Evolutionary conservation across 2,888 invertebrate species (phyloP).

Genomic region (Aphidoletes aphidimyza): DNA sequence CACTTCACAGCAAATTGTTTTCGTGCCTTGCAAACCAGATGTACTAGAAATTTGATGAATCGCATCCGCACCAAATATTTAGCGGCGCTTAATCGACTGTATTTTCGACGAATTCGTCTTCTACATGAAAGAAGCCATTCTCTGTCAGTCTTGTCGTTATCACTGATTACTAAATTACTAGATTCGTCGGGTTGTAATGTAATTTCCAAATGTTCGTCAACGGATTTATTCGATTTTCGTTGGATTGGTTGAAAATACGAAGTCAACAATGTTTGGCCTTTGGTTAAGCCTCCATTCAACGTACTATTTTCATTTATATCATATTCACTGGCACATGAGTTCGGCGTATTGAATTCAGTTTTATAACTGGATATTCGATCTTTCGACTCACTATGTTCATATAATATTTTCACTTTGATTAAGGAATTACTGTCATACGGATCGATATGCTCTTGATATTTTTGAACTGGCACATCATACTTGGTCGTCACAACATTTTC

Average conservation of each 20-base stretch:
- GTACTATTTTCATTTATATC: neutral
- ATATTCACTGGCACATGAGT: neutral
- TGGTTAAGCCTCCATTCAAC: neutral
- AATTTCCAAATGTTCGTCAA: neutral
- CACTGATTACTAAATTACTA: neutral
- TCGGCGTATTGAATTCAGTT: neutral
- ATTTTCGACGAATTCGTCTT: neutral
- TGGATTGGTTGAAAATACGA: slow-evolving; percentile 56
- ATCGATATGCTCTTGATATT: neutral
- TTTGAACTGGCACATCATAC: too few relatives aligned
- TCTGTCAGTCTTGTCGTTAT: neutral
- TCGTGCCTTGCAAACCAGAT: neutral
- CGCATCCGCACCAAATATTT: neutral
- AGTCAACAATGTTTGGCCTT: slow-evolving; percentile 57
- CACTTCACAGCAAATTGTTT: neutral
- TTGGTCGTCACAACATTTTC: too few relatives aligned
- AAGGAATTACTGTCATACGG: neutral
- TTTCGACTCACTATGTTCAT: neutral
- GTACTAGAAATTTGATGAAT: neutral
- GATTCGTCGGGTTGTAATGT: neutral
- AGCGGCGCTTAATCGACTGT: neutral
- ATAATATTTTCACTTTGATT: neutral
- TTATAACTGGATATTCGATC: neutral
- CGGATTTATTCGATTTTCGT: neutral
- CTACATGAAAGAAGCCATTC: neutral